Evolutionary conservation across 2,113 vertebrate species (phyloP).

Genomic region (Osmerus mordax): DNA sequence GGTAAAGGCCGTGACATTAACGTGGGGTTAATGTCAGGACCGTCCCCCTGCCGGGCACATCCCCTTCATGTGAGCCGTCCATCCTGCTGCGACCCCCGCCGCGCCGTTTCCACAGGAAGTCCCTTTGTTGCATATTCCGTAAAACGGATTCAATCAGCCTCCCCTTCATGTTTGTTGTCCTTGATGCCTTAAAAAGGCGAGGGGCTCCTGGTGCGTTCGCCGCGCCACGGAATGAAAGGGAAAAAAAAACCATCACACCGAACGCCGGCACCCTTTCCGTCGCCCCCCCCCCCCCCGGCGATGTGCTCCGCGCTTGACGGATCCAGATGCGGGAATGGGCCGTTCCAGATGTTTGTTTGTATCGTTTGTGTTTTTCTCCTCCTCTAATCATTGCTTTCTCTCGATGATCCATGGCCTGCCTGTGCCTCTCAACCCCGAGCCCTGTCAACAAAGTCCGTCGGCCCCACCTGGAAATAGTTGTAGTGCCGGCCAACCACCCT

Average conservation of each 20-base stretch:
- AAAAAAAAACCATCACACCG: no score
- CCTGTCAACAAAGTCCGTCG: no score
- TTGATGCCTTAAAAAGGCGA: not conserved
- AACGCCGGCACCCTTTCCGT: no score
- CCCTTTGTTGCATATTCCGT: not conserved
- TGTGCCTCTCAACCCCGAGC: not conserved
- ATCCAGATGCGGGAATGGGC: no score
- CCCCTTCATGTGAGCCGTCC: conserved; percentile 23
- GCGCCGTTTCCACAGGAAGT: not conserved
- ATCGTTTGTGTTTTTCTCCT: conserved; percentile 10
- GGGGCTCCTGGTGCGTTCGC: no score
- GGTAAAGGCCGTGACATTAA: conserved; percentile 32
- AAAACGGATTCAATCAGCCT: not conserved
- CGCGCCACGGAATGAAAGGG: no score
- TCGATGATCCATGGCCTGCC: not conserved
- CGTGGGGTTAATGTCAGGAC: not conserved
- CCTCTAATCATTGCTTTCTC: conserved; percentile 21
- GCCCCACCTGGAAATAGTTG: no score
- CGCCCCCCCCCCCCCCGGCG: no score
- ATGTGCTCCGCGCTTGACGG: no score
- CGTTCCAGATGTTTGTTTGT: not conserved
- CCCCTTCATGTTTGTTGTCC: not conserved
- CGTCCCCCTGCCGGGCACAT: conserved; percentile 22
- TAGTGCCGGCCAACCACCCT: no score
- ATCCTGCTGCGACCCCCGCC: not conserved